Evolutionary conservation across 2,797 vertebrate species (phyloP), one percentile per base, ranked within the genome.

Genomic region (Brachymystax lenok): DNA sequence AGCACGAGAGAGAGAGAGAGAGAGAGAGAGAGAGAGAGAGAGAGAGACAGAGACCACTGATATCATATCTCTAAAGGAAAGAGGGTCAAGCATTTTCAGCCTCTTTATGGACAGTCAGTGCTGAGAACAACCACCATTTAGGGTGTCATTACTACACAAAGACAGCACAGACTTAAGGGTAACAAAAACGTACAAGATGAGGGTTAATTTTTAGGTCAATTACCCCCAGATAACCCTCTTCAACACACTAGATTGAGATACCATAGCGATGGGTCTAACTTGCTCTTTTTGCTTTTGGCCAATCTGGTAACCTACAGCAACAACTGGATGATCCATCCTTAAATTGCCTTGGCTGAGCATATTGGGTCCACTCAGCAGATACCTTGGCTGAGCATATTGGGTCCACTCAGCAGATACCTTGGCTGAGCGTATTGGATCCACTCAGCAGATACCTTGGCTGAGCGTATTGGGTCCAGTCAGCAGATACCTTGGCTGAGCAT

Each of bases 181-280:
- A 40, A 64, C 71, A 74, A 63, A 74, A 83, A 52, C 46, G 68
- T 4, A n/a, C 28, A 6, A 75, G 51, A 46, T 46, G 2, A 10
- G 40, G 35, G 6, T 69, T 33, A 52, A 74, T 1, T 67, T 84
- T 56, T 59, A 66, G 71, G 73, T 78, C 83, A 77, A 69, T 79
- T 63, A 74, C 52, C 75, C 75, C 1, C 0, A 59, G 77, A 76
- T 75, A 74, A 85, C 76, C 76, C 76, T 74, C 79, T 30, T 46
- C 40, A 10, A 46, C 40, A 46, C 40, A 84, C 70, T 27, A 70
- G 52, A 78, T 56, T 59, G 59, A 84, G 68, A 77, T 40, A 3
- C 16, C 10, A 46, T 46, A 46, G 40, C 2, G 2, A 56, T 56
- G 28, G 5, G 1, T 50, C 19, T 0, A 35, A 69, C 5, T 81